Percentiles rank a stretch among this genome's conserved stretches.
Conservation (phyloP, 2,113 vertebrate species). For the Colossoma macropomum region DNA sequence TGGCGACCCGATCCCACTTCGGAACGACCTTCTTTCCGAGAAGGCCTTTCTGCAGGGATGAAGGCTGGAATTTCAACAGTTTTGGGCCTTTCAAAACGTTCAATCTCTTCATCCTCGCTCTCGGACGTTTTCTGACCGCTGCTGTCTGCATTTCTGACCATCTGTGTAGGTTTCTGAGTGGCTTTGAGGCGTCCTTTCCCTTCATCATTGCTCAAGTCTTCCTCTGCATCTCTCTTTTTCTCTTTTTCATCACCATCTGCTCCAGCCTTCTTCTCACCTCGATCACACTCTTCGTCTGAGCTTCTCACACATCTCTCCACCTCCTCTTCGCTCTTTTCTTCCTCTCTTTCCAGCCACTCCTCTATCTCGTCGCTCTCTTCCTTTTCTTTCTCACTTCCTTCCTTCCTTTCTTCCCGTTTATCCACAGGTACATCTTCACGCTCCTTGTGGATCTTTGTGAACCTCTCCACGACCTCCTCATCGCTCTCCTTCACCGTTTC, state of each 20-base stretch:
- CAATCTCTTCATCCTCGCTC: not conserved
- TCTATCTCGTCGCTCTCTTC: conserved; percentile 39
- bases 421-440: no score
- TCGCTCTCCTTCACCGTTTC: conserved; percentile 49
- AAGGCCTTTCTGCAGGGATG: not conserved
- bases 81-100: not conserved
- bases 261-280: conserved; percentile 9
- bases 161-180: not conserved
- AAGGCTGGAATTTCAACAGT: not conserved
- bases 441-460: no score
- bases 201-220: not conserved
- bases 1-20: not conserved
- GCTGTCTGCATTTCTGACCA: no score
- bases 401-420: conserved; percentile 47
- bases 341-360: conserved; percentile 33
- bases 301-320: not conserved
- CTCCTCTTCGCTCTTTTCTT: conserved; percentile 57
- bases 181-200: no score
- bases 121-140: not conserved
- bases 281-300: not conserved
- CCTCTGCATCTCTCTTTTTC: not conserved
- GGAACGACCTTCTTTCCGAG: not conserved
- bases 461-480: not conserved
- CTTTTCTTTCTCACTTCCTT: conserved; percentile 56
- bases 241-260: not conserved